Conservation (phyloP, 1,140 invertebrate genomes). For the Dendroctonus ponderosae region DNA sequence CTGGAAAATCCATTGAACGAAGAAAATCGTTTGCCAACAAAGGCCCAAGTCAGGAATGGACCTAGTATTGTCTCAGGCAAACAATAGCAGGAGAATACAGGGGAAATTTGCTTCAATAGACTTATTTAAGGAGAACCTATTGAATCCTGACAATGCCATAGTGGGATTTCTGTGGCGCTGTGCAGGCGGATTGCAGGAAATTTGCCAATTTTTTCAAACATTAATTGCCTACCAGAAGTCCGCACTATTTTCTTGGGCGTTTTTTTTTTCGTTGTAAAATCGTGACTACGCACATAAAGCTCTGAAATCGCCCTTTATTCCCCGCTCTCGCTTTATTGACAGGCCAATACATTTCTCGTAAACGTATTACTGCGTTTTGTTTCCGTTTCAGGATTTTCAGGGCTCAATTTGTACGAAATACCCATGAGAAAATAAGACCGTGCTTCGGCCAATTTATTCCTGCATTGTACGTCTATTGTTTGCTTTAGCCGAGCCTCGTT, state of each 20-base stretch:
- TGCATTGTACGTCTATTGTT: conserved; percentile 28
- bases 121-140: conserved; percentile 8
- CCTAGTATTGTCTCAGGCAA: conserved; percentile 13
- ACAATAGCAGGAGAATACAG: conserved; percentile 12
- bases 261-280: too few species aligned
- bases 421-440: conserved; percentile 27
- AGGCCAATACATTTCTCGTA: conserved; percentile 22
- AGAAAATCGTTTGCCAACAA: conserved; percentile 5
- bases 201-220: too few species aligned
- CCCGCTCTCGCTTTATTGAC: conserved; percentile 14
- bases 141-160: not conserved
- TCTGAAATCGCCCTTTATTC: too few species aligned
- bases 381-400: conserved; percentile 26
- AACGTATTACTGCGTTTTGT: conserved; percentile 29
- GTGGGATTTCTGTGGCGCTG: too few species aligned
- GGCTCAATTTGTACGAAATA: conserved; percentile 31
- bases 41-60: conserved; percentile 2
- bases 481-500: conserved; percentile 21
- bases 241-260: too few species aligned
- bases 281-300: too few species aligned
- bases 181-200: too few species aligned
- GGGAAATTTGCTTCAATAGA: conserved; percentile 13
- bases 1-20: conserved; percentile 9
- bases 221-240: too few species aligned
- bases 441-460: conserved; percentile 25